Base-by-base conservation (phyloP, 1,140 invertebrate genomes). In the Drosophila bipectinata region DNA sequence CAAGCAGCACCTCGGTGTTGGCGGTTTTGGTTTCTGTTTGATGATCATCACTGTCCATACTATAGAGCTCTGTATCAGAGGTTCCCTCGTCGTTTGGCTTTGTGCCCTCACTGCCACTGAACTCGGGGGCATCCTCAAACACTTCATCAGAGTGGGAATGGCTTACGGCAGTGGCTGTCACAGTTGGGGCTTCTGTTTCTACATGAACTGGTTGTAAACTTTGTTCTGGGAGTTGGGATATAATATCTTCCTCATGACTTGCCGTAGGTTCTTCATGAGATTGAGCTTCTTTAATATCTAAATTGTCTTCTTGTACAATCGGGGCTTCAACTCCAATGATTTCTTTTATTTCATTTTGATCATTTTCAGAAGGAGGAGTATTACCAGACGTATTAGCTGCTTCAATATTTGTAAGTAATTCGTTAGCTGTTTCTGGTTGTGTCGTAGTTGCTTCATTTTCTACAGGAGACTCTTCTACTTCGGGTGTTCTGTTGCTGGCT, bases 31-130 rank as follows among this genome's bases (percentile, higher is more conserved):
- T 39, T 4, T 61, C 55, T 28, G 66, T 26, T 3, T 12, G 32
- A 6, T 55, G 67, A 1, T 77, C 81, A 32, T 90, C 82, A 18
- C 75, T 77, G 6, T 81, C 81, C 4, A 90, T 21, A 9, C 87
- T 91, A 30, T 73, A 91, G 1, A 91, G 75, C 30, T 91, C 90
- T 0, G 72, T 55, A 14, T 91, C 90, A 2, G 90, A 90, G 4
- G 69, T 64, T 3, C 57, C 66, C n/a, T 91, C 90, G 1, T 73
- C 77, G 0, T 64, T 57, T 15, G 21, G 15, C 3, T 32, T 59
- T 3, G 47, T 54, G 3, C 63, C 75, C 5, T 79, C 79, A 6
- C 51, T 56, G 8, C 68, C 60, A n/a, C 69, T 78, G 12, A 77
- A 85, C 10, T 90, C 89, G 1, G 77, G 41, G 0, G 83, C 89